These are phyloP conservation scores for Phortica okadai DNA, from an alignment of 2,888 invertebrate species.

Conservation along the genomic window DNA sequence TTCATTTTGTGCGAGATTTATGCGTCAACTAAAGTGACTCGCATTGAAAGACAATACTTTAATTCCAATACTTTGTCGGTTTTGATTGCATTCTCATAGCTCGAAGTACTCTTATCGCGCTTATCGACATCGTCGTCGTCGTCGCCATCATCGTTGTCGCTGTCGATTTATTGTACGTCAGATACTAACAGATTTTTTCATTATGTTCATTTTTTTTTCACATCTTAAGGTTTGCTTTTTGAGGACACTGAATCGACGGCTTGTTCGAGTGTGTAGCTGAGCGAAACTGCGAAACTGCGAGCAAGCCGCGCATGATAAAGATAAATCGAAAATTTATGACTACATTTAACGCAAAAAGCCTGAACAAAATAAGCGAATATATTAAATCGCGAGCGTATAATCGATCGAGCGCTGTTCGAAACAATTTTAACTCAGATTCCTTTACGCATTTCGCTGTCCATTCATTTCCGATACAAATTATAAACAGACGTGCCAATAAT, in stretches of 20 bases:
- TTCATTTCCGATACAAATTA: slow-evolving; percentile 27
- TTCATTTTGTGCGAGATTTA: slow-evolving; percentile 3
- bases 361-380: slow-evolving; percentile 36
- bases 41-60: neutral
- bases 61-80: neutral
- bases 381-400: slow-evolving; percentile 23
- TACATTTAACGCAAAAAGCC: slow-evolving; percentile 38
- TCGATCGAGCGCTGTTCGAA: neutral
- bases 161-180: slow-evolving; percentile 40
- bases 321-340: slow-evolving; percentile 33
- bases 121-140: neutral
- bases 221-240: neutral
- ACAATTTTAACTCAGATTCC: neutral
- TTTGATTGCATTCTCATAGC: neutral
- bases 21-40: slow-evolving; percentile 6
- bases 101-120: neutral
- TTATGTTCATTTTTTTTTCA: neutral
- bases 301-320: slow-evolving; percentile 20
- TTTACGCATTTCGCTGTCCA: neutral
- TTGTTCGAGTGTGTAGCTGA: neutral
- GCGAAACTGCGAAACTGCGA: neutral
- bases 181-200: neutral
- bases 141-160: slow-evolving; percentile 1
- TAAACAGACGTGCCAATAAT: neutral
- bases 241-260: neutral